Conservation (phyloP, 1,140 invertebrate genomes). For the Drosophila littoralis region DNA sequence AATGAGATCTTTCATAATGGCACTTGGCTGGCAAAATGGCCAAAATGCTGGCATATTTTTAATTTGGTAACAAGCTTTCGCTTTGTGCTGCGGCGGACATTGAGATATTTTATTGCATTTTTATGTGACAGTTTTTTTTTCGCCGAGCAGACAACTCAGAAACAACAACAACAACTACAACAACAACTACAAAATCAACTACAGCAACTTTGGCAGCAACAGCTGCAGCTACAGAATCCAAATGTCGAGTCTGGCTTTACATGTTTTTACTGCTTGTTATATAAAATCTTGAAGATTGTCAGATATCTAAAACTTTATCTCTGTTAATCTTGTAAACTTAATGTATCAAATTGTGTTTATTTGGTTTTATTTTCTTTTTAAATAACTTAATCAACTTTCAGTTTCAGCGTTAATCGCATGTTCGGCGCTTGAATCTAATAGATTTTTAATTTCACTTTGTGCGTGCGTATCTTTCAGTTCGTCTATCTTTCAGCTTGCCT, state of each 20-base stretch:
- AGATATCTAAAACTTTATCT: not conserved
- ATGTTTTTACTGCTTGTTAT: constrained; percentile 45
- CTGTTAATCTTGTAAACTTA: constrained; percentile 34
- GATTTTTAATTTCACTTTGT: constrained; percentile 78
- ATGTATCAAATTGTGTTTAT: constrained; percentile 24
- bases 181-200: not conserved
- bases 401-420: constrained; percentile 56
- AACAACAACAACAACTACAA: constrained; percentile 1
- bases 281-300: constrained; percentile 44
- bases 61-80: constrained; percentile 79
- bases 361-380: constrained; percentile 1
- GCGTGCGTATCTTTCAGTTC: constrained; percentile 52
- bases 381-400: constrained; percentile 55
- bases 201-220: not conserved
- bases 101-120: constrained; percentile 74
- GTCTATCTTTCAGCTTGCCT: constrained; percentile 8
- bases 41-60: constrained; percentile 66
- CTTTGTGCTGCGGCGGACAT: constrained; percentile 49
- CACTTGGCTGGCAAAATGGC: constrained; percentile 59
- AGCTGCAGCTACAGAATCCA: constrained; percentile 29
- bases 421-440: constrained; percentile 61
- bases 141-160: constrained; percentile 6
- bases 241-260: constrained; percentile 8
- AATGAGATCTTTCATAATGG: constrained; percentile 73
- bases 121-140: constrained; percentile 75